Percentiles rank a stretch among this genome's conserved stretches.
Evolutionary conservation across 2,888 invertebrate species (phyloP).

Genomic region (Latrodectus hesperus): DNA sequence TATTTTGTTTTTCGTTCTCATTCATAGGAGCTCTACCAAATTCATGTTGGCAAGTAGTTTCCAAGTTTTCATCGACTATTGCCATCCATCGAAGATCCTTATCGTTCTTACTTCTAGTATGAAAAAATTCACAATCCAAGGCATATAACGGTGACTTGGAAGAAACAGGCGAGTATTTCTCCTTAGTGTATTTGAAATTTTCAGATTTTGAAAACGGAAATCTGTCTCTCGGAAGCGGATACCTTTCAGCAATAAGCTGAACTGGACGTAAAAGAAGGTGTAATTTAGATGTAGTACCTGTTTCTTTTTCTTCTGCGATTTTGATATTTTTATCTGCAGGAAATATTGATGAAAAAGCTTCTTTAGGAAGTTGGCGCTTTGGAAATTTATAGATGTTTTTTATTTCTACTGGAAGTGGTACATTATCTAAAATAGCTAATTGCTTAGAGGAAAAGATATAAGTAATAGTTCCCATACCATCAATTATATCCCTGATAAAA

Average conservation of each 20-base stretch:
- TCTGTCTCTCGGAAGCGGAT: constrained; percentile 84
- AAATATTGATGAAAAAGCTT: neutral
- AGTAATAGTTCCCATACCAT: neutral
- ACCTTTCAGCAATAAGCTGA: constrained; percentile 90
- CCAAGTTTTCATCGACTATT: neutral
- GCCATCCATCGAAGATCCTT: neutral
- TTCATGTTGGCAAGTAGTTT: neutral
- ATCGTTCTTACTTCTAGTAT: neutral
- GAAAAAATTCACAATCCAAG: neutral
- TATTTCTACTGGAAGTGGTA: neutral
- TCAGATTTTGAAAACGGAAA: constrained; percentile 72
- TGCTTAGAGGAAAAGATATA: neutral
- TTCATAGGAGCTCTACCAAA: constrained; percentile 71
- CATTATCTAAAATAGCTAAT: neutral
- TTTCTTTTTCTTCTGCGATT: neutral
- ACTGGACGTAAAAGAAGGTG: constrained; percentile 86
- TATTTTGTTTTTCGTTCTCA: neutral
- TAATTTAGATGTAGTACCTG: constrained; percentile 80
- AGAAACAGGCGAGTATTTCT: neutral
- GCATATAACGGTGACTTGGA: neutral
- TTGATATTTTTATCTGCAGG: neutral
- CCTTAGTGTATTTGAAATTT: neutral
- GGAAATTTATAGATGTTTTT: neutral
- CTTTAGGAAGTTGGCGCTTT: neutral
- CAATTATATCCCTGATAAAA: neutral